Base-by-base conservation (phyloP, 37 sponge, comb jelly and placozoan species). In the Cliona cf. orientalis region DNA sequence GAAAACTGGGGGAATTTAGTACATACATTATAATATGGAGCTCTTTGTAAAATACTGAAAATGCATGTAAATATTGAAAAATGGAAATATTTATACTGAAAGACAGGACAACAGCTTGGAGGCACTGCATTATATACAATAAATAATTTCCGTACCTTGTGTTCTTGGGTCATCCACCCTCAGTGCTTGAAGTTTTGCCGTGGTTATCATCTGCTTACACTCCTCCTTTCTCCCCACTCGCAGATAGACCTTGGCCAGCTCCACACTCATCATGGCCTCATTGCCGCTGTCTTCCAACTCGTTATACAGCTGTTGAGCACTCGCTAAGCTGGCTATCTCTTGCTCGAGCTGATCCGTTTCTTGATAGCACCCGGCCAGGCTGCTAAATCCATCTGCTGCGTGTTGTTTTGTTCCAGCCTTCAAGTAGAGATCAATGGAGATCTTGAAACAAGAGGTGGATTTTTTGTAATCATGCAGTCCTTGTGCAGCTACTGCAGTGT, bases 131-230 rank as follows among this genome's bases (percentile, higher is more conserved):
- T 72, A 19, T 19, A 19, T 19, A 49, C 17, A 49, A 49, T 49
- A 49, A 19, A 49, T 49, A 49, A 17, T 49, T 11, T 17, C 17
- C 40, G 22, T 56, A 90, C 91, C 86, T 61, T 85, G 67, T 17
- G 46, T 59, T 75, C 31, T 42, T 22, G 33, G 46, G 22, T 83
- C 42, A 11, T 73, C 69, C 61, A 91, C 46, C 31, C 79, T 67
- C 32, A 74, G 46, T 40, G 76, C 40, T 36, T 78, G 36, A 62
- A 86, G 59, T 39, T 82, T 85, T 22, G 93, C 86, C 1, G 67
- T 58, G 40, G 86, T 49, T 44, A 93, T 58, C 75, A 69, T 75
- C 71, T 85, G 81, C 64, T 69, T 80, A 58, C 83, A 85, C 59
- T 82, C 71, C 35, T 82, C 86, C 12, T 26, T 14, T 60, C 55